phyloP scores from a whole-genome alignment of 2,113 vertebrate genomes.

The Eonycteris spelaea region DNA sequence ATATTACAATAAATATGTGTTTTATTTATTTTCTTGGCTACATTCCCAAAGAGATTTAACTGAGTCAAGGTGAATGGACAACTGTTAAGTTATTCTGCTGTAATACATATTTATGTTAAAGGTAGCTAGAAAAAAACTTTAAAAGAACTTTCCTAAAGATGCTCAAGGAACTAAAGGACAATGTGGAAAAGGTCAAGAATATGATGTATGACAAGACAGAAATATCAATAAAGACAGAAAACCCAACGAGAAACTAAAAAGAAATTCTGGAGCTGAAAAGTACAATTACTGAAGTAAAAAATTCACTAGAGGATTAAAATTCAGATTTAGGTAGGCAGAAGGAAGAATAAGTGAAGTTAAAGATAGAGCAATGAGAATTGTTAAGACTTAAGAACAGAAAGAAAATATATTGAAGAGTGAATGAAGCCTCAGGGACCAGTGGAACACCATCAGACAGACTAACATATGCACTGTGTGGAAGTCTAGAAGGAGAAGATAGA shows the following conservation, averaged over 20 bases:
- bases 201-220: background rate
- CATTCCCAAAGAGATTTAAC: background rate
- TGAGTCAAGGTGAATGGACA: background rate
- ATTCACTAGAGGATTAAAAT: background rate
- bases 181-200: background rate
- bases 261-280: background rate
- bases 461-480: background rate
- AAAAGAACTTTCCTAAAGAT: background rate
- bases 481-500: background rate
- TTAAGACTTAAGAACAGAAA: background rate
- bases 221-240: background rate
- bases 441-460: background rate
- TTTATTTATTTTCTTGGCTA: constrained; percentile 17
- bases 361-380: background rate
- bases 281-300: background rate
- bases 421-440: background rate
- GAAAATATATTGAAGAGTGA: background rate
- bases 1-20: background rate
- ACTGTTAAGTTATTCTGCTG: background rate
- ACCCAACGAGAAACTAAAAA: background rate
- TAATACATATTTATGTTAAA: background rate
- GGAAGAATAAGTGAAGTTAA: background rate
- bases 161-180: background rate
- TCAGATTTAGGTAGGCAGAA: background rate
- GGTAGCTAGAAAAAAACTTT: background rate